These are phyloP conservation scores for Mamestra configurata DNA, from an alignment of 1,140 invertebrate species.

Conservation along the genomic window DNA sequence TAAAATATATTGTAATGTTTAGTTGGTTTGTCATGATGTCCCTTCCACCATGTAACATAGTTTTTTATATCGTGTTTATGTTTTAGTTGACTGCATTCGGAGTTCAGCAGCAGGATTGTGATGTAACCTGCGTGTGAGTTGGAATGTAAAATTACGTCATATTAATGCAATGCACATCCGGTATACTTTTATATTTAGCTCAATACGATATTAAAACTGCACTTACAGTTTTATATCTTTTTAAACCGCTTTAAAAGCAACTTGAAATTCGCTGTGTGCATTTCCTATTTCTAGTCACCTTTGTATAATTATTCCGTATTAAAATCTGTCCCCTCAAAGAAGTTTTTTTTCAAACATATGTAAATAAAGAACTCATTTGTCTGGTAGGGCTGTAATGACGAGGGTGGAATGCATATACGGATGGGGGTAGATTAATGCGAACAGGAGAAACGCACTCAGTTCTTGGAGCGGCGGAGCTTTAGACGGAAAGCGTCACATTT, in stretches of 20 bases:
- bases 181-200: constrained; percentile 33
- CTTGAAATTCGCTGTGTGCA: neutral
- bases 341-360: constrained; percentile 20
- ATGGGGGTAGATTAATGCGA: constrained; percentile 29
- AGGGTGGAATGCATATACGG: constrained; percentile 33
- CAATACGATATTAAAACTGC: constrained; percentile 12
- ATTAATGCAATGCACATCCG: constrained; percentile 37
- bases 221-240: neutral
- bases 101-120: constrained; percentile 11
- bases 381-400: constrained; percentile 26
- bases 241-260: neutral
- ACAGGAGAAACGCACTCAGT: constrained; percentile 12
- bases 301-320: constrained; percentile 2
- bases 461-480: constrained; percentile 9
- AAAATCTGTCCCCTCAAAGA: neutral
- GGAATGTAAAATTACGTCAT: constrained; percentile 35
- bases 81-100: constrained; percentile 3
- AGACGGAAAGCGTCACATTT: constrained; percentile 61
- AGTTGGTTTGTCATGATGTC: neutral
- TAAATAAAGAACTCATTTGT: constrained; percentile 25
- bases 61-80: neutral
- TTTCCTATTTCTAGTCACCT: neutral
- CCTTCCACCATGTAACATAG: neutral
- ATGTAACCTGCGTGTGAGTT: constrained; percentile 12
- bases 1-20: neutral